phyloP scores from a whole-genome alignment of 2,797 vertebrate species.

The Tinamus major region DNA sequence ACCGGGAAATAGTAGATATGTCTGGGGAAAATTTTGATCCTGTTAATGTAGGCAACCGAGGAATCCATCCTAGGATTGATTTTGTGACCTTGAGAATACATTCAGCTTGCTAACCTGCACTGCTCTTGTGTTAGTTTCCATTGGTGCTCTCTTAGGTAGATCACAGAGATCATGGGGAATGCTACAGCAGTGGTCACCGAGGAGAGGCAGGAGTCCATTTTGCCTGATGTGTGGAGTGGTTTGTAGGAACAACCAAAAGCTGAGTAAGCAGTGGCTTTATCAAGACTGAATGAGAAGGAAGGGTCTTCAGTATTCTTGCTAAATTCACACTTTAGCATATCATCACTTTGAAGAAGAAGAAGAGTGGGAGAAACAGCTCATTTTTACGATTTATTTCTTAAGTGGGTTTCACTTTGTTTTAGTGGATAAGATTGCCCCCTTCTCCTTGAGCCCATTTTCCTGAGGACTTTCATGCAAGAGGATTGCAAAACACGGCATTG shows the following conservation, averaged over 20 bases:
- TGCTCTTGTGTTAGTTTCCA: not conserved
- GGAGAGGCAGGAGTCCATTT: not conserved
- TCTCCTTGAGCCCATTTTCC: not conserved
- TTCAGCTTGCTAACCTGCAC: not conserved
- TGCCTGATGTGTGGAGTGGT: not conserved
- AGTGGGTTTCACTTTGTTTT: not conserved
- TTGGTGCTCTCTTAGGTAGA: not conserved
- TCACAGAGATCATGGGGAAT: not conserved
- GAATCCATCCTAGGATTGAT: not conserved
- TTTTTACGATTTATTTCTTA: not conserved
- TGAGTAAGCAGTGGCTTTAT: not conserved
- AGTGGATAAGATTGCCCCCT: not conserved
- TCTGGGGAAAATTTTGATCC: not conserved
- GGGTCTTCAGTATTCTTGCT: not conserved
- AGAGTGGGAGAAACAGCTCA: not conserved
- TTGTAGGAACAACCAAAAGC: not conserved
- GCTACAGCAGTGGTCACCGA: not conserved
- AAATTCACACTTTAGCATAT: not conserved
- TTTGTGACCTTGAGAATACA: not conserved
- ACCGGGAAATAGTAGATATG: not conserved
- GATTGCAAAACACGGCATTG: not conserved
- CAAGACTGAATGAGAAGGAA: not conserved
- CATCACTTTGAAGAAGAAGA: no score
- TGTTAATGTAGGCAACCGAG: not conserved
- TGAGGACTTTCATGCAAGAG: not conserved